Conservation (phyloP, 2,888 invertebrate genomes). For the Leptinotarsa haldemani region DNA sequence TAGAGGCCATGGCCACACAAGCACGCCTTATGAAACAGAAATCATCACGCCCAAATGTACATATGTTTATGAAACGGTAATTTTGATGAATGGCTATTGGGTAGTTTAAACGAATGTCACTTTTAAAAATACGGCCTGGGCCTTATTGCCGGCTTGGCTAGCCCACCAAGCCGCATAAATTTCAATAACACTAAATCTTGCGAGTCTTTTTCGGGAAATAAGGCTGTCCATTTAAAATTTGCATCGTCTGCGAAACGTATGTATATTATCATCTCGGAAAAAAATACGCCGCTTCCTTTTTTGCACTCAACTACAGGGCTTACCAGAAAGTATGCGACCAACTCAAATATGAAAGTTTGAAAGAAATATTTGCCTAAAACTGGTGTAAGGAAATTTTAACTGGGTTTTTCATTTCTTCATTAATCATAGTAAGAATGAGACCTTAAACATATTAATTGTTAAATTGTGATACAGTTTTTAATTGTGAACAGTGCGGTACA, state of each 20-base stretch:
- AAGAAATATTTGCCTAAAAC: no score
- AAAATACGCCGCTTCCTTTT: not conserved
- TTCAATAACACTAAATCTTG: constrained; percentile 48
- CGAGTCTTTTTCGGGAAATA: constrained; percentile 43
- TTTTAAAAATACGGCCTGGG: constrained; percentile 31
- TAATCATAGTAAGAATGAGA: no score
- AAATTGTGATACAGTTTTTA: no score
- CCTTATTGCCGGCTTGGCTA: constrained; percentile 15
- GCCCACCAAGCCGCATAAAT: constrained; percentile 45
- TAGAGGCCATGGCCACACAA: constrained; percentile 22
- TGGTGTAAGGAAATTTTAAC: no score
- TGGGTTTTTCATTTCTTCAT: no score
- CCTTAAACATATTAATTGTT: no score
- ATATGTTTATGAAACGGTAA: constrained; percentile 24
- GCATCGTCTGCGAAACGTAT: constrained; percentile 39
- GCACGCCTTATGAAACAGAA: constrained; percentile 13
- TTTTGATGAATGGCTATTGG: constrained; percentile 28
- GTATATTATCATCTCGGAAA: constrained; percentile 9
- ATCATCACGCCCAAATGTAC: constrained; percentile 26
- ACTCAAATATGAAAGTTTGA: no score
- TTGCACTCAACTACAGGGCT: not conserved
- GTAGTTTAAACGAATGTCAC: constrained; percentile 36
- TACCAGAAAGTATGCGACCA: not conserved
- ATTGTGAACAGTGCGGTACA: no score
- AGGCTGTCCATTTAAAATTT: constrained; percentile 46